Evolutionary conservation across 2,888 invertebrate genomes (phyloP), one percentile per base, ranked within the genome.

Genomic region (Eristalis tenax): DNA sequence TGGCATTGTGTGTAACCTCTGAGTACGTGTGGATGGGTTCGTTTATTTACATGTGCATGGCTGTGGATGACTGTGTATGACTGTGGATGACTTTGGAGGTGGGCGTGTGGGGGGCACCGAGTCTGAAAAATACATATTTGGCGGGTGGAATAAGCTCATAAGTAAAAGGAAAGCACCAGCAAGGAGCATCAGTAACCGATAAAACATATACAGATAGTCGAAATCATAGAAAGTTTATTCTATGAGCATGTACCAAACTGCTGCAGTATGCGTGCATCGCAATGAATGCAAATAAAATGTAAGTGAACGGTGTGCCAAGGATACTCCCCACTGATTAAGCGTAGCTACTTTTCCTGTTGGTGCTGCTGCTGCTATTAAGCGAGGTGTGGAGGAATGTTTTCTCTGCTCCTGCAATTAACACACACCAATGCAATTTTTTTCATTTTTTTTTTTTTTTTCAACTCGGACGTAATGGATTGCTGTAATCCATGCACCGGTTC

Each of bases 201-300:
- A 8, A 18, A 50, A 18, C n/a, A 50, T 50, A 18, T 18, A 8
- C 18, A 50, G 18, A 50, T 50, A 50, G n/a, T 50, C 18, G 50
- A n/a, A 50, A 50, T 50, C 50, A 50, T 6, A 6, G 18, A 10
- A 18, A 18, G 26, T 26, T 15, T 18, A 43, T 63, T 66, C 13
- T 28, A 32, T 28, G 59, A 68, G 40, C 32, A 38, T 69, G 32
- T 13, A 13, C 50, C 6, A 38, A 4, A 28, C 26, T 63, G 28
- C 10, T 13, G 23, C 15, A 15, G 15, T 70, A 63, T 75, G 73
- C 13, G 59, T 75, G 50, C 35, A 38, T 75, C 56, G 63, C 59
- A 86, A 74, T 73, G 35, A 77, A 82, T 82, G 71, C 66, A 86
- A 87, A 84, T 87, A 77, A 83, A 83, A 82, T 88, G 84, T 35